Percentiles rank a stretch among this genome's conserved stretches.
Evolutionary conservation across 2,888 invertebrate species (phyloP).

Genomic region (Tetragonula carbonaria): DNA sequence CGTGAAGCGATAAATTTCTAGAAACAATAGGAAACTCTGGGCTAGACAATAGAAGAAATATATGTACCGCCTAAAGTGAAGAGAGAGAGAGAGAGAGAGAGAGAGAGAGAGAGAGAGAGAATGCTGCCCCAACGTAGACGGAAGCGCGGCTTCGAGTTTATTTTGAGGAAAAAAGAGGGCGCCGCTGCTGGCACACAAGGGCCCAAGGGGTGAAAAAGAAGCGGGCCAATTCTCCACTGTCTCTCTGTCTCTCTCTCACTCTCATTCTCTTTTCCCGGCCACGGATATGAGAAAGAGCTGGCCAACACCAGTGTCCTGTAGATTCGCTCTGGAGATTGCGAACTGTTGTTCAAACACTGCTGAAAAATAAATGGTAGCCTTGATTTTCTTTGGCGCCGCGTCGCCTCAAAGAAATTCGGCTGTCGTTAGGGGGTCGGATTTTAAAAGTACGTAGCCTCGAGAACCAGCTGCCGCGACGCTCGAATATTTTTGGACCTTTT

Average conservation of each 20-base stretch:
- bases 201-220: constrained; percentile 56
- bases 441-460: background rate
- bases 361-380: constrained; percentile 54
- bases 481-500: background rate
- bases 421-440: constrained; percentile 1
- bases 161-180: constrained; percentile 51
- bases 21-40: constrained; percentile 83
- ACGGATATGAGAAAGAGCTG: background rate
- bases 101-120: background rate
- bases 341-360: constrained; percentile 58
- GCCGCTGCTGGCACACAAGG: constrained; percentile 3
- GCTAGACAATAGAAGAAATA: constrained; percentile 83
- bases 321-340: constrained; percentile 64
- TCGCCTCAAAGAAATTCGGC: constrained; percentile 15
- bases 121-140: constrained; percentile 67
- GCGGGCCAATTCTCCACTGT: constrained; percentile 57
- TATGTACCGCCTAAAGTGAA: constrained; percentile 66
- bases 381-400: constrained; percentile 22
- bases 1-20: constrained; percentile 83
- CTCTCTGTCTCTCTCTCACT: constrained; percentile 3
- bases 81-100: too few species aligned
- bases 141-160: constrained; percentile 73
- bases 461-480: background rate
- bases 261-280: background rate
- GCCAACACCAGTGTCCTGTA: constrained; percentile 25